These are phyloP conservation scores for Manduca sexta DNA, from an alignment of 1,140 invertebrate genomes.

Conservation along the genomic window DNA sequence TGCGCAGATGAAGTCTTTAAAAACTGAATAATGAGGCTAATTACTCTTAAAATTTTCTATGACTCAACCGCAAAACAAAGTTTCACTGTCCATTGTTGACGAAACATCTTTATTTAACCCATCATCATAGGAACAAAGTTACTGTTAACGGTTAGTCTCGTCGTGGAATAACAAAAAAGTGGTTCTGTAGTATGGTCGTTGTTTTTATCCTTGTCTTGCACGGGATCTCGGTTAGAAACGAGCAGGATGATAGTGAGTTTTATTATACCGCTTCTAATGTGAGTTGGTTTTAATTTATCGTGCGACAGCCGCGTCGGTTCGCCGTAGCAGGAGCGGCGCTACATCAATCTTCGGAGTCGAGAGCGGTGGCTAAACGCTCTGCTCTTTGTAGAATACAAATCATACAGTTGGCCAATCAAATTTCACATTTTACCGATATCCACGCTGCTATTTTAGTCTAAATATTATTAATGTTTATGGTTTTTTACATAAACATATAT, in stretches of 20 bases:
- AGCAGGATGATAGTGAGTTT: conserved; percentile 47
- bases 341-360: conserved; percentile 59
- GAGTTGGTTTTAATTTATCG: conserved; percentile 67
- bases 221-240: conserved; percentile 24
- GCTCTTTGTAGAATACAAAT: conserved; percentile 34
- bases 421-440: conserved; percentile 7
- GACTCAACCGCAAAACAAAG: conserved; percentile 11
- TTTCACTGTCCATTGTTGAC: conserved; percentile 15
- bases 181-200: conserved; percentile 47
- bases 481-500: no score
- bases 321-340: conserved; percentile 40
- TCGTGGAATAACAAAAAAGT: conserved; percentile 64
- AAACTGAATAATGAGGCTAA: conserved; percentile 5
- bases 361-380: conserved; percentile 39
- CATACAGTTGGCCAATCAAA: conserved; percentile 17
- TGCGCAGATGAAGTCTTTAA: neutral
- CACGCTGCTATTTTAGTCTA: no score
- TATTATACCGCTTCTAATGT: conserved; percentile 55
- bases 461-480: no score
- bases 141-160: conserved; percentile 57
- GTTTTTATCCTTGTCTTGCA: conserved; percentile 46
- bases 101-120: conserved; percentile 32
- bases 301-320: conserved; percentile 57
- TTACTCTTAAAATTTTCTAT: conserved; percentile 9
- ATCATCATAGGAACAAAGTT: conserved; percentile 58